phyloP scores from a whole-genome alignment of 2,113 vertebrate species.

The Nerophis ophidion region DNA sequence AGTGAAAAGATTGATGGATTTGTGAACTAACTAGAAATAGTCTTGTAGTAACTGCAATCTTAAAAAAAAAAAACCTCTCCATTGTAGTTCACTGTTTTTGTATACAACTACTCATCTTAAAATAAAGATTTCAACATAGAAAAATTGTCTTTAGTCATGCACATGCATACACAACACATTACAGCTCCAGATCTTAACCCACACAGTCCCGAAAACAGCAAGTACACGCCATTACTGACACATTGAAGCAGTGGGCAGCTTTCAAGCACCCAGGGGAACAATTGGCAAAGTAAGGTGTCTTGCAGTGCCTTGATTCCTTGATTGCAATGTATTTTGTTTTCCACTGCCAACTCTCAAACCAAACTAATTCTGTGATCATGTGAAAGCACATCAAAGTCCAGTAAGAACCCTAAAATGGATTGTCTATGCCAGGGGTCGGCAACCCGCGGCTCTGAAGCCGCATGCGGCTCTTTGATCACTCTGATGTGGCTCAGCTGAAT shows the following conservation, averaged over 20 bases:
- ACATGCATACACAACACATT: neutral
- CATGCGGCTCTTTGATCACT: too few species aligned
- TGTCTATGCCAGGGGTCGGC: too few species aligned
- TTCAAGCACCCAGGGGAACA: neutral
- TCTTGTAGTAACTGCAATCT: too few species aligned
- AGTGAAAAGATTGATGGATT: neutral
- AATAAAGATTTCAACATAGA: neutral
- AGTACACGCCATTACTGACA: neutral
- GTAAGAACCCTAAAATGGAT: neutral
- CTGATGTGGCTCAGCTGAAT: too few species aligned
- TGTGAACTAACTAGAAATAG: too few species aligned
- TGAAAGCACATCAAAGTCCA: too few species aligned
- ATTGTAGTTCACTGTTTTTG: too few species aligned
- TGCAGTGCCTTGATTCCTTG: neutral
- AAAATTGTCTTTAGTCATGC: neutral
- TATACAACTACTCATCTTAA: too few species aligned
- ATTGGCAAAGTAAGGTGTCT: neutral
- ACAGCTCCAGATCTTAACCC: neutral
- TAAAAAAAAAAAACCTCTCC: too few species aligned
- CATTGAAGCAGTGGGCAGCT: constrained; percentile 1
- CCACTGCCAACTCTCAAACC: neutral
- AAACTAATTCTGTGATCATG: neutral
- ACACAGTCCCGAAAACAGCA: neutral
- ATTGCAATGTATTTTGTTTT: constrained; percentile 4
- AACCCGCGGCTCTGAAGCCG: too few species aligned